These are phyloP conservation scores for Atethmia centrago DNA, from an alignment of 2,888 invertebrate genomes.

Conservation along the genomic window DNA sequence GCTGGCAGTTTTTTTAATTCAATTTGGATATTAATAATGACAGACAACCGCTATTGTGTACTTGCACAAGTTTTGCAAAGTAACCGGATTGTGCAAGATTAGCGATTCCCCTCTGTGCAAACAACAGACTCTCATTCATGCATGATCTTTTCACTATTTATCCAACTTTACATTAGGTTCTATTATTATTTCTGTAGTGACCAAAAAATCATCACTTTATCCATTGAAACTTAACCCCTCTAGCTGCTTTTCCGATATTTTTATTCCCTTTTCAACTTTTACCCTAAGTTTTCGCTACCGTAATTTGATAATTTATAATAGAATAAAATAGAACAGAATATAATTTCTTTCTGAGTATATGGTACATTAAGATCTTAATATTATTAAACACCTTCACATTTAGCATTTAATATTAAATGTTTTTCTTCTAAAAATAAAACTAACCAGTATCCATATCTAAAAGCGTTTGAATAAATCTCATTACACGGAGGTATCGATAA, in stretches of 20 bases:
- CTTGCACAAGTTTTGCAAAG: not conserved
- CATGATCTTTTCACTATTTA: conserved; percentile 1
- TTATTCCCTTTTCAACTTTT: not conserved
- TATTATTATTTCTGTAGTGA: conserved; percentile 11
- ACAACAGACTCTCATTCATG: not conserved
- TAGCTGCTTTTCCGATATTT: too few species aligned
- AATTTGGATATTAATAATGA: not conserved
- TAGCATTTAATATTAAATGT: not conserved
- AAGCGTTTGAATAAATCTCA: conserved; percentile 2
- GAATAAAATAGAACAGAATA: too few species aligned
- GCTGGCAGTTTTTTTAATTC: not conserved
- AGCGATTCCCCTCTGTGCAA: conserved; percentile 11
- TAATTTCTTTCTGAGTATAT: too few species aligned
- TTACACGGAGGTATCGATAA: not conserved
- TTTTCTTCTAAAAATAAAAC: conserved; percentile 14
- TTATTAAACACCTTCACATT: too few species aligned
- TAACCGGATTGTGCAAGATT: not conserved
- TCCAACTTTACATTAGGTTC: not conserved
- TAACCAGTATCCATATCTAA: not conserved
- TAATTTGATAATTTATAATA: too few species aligned
- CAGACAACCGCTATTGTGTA: not conserved
- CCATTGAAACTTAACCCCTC: not conserved
- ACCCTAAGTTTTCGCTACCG: not conserved
- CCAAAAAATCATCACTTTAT: not conserved
- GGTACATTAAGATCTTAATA: too few species aligned